Percentiles rank a stretch among this genome's conserved stretches.
phyloP scores from a whole-genome alignment of 2,113 vertebrate species.

The Mormyrus lacerda region DNA sequence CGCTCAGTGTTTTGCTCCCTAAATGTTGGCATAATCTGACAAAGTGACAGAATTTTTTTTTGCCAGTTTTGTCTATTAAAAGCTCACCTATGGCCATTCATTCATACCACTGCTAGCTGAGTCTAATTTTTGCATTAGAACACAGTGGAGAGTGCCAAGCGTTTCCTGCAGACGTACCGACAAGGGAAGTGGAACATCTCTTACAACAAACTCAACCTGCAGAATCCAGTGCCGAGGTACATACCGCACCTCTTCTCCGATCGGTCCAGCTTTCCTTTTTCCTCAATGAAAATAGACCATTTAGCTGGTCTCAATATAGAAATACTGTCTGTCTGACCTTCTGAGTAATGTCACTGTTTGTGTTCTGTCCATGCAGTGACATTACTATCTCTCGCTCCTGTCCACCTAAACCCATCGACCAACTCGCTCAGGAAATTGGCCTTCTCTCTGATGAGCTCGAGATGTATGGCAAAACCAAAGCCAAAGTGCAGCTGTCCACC shows the following conservation, averaged over 20 bases:
- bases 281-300: not conserved
- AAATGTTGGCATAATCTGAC: not conserved
- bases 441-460: constrained; percentile 82
- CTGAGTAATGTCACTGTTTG: not conserved
- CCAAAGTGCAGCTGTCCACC: constrained; percentile 77
- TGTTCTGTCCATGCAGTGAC: constrained; percentile 62
- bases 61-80: not conserved
- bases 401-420: constrained; percentile 72
- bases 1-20: not conserved
- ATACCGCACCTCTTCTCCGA: not conserved
- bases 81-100: not conserved
- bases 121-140: constrained; percentile 63
- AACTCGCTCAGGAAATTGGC: constrained; percentile 75
- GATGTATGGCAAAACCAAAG: constrained; percentile 85
- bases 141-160: constrained; percentile 83
- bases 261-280: not conserved
- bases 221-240: constrained; percentile 84
- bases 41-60: not conserved
- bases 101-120: not conserved
- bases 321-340: not conserved
- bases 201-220: constrained; percentile 70
- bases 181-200: constrained; percentile 80
- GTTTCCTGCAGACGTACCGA: constrained; percentile 70
- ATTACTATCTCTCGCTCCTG: constrained; percentile 85
- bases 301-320: not conserved